A percentile compares a stretch with the other conserved stretches of the same genome.
phyloP scores from a whole-genome alignment of 2,888 invertebrate species.

The Odontocolon sp. region DNA sequence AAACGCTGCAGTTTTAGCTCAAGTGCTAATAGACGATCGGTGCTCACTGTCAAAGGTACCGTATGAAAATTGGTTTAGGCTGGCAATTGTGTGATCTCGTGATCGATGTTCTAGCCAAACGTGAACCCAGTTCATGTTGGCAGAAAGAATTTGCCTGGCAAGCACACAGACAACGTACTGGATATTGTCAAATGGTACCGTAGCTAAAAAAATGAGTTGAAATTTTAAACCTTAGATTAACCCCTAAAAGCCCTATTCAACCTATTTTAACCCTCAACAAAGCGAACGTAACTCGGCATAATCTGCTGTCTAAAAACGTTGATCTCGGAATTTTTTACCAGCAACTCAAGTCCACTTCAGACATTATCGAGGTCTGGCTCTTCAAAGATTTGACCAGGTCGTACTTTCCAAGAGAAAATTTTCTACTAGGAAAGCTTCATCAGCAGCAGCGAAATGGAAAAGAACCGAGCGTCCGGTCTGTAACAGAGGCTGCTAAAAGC shows the following conservation, averaged over 20 bases:
- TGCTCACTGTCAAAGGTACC: conserved; percentile 43
- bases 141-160: conserved; percentile 3
- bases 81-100: conserved; percentile 27
- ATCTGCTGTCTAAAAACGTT: too few relatives aligned
- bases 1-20: conserved; percentile 19
- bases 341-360: too few relatives aligned
- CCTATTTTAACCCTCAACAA: too few relatives aligned
- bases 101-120: conserved; percentile 35
- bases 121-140: conserved; percentile 1
- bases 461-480: conserved; percentile 10
- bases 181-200: not conserved
- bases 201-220: too few relatives aligned
- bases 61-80: conserved; percentile 43
- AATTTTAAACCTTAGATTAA: too few relatives aligned
- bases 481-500: conserved; percentile 21
- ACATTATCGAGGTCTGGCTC: too few relatives aligned
- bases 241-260: too few relatives aligned
- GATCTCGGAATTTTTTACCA: too few relatives aligned
- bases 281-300: too few relatives aligned
- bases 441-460: conserved; percentile 47
- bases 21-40: not conserved
- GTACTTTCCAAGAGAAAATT: too few relatives aligned
- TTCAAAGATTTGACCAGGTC: too few relatives aligned
- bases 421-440: too few relatives aligned
- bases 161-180: not conserved